These are phyloP conservation scores for Rhabdomys dilectus DNA, from an alignment of 2,113 vertebrate genomes.

Conservation along the genomic window DNA sequence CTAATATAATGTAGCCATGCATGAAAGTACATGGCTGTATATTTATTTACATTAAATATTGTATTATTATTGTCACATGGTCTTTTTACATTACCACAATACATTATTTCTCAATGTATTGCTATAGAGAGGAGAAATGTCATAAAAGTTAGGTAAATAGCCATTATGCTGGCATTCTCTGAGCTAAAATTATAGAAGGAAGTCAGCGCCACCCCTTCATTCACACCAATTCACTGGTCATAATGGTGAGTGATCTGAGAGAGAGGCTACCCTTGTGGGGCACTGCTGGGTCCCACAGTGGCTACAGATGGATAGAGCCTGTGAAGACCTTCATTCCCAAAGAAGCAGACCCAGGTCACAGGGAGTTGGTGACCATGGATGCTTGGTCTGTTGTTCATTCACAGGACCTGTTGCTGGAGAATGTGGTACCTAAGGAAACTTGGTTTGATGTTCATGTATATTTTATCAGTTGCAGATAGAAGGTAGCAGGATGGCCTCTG, in stretches of 20 bases:
- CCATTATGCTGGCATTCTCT: too few species aligned
- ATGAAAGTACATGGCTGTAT: not conserved
- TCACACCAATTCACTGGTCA: accelerated
- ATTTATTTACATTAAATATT: not conserved
- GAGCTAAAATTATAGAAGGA: not conserved
- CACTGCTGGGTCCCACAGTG: accelerated
- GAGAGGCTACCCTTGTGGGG: not conserved
- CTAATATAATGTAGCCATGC: too few species aligned
- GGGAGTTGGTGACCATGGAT: not conserved
- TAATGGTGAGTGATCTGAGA: accelerated
- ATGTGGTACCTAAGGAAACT: not conserved
- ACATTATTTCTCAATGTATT: not conserved
- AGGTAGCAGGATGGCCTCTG: accelerated
- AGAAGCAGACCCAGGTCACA: accelerated
- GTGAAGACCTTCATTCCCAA: too few species aligned
- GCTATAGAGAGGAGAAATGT: not conserved
- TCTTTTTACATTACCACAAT: not conserved
- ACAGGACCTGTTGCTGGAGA: not conserved
- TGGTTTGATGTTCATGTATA: accelerated
- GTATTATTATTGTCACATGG: not conserved
- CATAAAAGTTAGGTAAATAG: not conserved
- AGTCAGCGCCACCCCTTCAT: not conserved
- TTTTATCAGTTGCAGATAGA: accelerated
- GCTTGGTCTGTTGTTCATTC: not conserved
- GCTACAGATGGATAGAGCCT: not conserved